Base-by-base conservation (phyloP, 2,888 invertebrate species). In the Labia minor region DNA sequence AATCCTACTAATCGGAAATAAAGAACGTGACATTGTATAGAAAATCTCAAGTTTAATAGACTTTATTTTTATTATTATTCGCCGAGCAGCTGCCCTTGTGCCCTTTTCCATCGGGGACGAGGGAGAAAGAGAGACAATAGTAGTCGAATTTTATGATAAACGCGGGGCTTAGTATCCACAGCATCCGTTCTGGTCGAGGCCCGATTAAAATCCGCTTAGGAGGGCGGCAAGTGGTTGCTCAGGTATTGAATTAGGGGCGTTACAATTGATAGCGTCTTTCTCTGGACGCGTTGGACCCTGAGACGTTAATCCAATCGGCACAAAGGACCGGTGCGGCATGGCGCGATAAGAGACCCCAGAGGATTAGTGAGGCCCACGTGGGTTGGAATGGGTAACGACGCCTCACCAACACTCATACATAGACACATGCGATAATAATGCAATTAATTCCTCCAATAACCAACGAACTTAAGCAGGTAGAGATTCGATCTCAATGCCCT, bases 251-350 rank as follows among this genome's bases (percentile, higher is more conserved):
- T 11, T n/a, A 49, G 49, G 49, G 49, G 8, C 49, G 16, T 49
- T 16, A 4, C 49, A 49, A 49, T 49, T 49, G 49, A 49, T 49
- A 49, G 49, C 49, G 49, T 49, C 49, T 49, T 49, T 49, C 49
- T 49, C 49, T 49, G 49, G 49, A 49, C 49, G 49, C 49, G 49
- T 49, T 49, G n/a, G 49, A 49, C 49, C 49, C 49, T 49, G 49
- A 49, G 49, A 49, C 49, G 49, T 49, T 49, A 49, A 49, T 49
- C 49, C 49, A 49, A 49, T 49, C 49, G 49, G 49, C 49, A 49
- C 49, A 49, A 49, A 49, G 49, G 49, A 16, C 49, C 16, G 49
- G 49, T 49, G 49, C 49, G 49, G 49, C 16, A 16, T 26, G 49
- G 49, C 49, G 49, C 49, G 49, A 49, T 49, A 49, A 49, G 49